phyloP scores from a whole-genome alignment of 2,113 vertebrate species.

The Amphilophus citrinellus region DNA sequence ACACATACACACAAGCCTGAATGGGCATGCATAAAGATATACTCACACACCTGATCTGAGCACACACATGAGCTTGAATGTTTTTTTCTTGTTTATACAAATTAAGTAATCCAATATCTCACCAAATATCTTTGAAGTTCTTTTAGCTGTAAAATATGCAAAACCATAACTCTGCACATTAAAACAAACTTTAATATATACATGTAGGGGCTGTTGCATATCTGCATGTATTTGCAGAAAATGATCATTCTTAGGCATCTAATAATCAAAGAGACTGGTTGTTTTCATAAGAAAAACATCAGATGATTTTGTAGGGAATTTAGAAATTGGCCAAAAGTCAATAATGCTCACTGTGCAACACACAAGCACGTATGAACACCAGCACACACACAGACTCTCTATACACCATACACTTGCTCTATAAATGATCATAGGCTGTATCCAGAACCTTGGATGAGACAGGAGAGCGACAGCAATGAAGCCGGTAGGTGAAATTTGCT shows the following conservation, averaged over 20 bases:
- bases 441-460: constrained; percentile 31
- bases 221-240: neutral
- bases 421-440: constrained; percentile 48
- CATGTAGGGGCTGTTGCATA: neutral
- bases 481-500: constrained; percentile 59
- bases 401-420: constrained; percentile 11
- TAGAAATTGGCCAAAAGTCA: neutral
- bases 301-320: neutral
- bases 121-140: neutral
- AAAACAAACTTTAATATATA: neutral
- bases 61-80: neutral
- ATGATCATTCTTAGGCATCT: neutral
- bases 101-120: neutral
- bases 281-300: neutral
- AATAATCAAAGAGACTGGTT: neutral
- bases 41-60: neutral
- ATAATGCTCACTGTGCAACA: neutral
- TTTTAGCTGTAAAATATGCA: neutral
- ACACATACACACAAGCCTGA: constrained; percentile 5
- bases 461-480: constrained; percentile 46
- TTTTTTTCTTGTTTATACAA: neutral
- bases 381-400: neutral
- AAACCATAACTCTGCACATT: neutral
- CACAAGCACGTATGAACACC: neutral
- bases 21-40: constrained; percentile 10